Percentiles rank a stretch among this genome's conserved stretches.
These are phyloP conservation scores for Erythrolamprus reginae DNA, from an alignment of 2,113 vertebrate species.

Conservation along the genomic window DNA sequence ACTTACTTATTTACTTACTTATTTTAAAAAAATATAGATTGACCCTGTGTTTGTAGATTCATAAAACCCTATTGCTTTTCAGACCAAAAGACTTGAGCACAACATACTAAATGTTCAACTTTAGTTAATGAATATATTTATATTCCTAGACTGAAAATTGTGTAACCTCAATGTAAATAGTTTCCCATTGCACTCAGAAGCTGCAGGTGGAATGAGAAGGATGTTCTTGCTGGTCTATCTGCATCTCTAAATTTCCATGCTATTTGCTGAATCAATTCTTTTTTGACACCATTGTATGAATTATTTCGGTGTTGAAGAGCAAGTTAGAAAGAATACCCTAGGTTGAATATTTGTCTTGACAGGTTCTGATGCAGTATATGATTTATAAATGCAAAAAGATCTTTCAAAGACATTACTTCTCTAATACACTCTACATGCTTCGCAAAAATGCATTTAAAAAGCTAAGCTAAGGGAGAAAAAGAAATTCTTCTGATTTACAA, in stretches of 20 bases:
- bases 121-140: background rate
- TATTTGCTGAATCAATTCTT: background rate
- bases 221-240: background rate
- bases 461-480: background rate
- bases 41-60: background rate
- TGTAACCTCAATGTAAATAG: background rate
- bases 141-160: background rate
- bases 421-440: background rate
- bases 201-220: background rate
- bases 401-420: slow-evolving; percentile 18
- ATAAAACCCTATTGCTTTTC: background rate
- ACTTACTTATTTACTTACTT: background rate
- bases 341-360: background rate
- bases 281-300: background rate
- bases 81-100: background rate
- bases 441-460: background rate
- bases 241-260: background rate
- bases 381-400: background rate
- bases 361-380: background rate
- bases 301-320: background rate
- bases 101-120: background rate
- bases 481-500: background rate
- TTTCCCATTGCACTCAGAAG: background rate
- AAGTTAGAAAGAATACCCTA: background rate
- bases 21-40: background rate